A percentile compares a stretch with the other conserved stretches of the same genome.
Conservation (phyloP, 1,140 invertebrate genomes). For the Tetranychus urticae region DNA sequence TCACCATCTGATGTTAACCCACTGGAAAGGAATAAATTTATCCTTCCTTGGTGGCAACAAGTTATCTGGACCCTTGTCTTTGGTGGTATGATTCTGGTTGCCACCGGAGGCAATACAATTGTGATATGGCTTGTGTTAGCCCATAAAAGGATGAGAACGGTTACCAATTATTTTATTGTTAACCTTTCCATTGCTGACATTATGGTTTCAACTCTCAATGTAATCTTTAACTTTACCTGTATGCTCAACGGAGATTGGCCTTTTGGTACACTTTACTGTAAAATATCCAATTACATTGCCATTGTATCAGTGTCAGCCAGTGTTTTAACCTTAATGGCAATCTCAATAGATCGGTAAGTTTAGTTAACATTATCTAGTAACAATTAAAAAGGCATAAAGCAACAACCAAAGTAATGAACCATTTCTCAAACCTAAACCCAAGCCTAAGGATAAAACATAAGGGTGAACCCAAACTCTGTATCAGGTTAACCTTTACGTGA, state of each 20-base stretch:
- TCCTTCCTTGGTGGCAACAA: conserved; percentile 24
- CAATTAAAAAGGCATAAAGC: too few species aligned
- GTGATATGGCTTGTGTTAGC: conserved; percentile 68
- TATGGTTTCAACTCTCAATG: conserved; percentile 23
- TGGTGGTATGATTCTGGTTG: conserved; percentile 40
- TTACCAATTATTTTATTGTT: conserved; percentile 20
- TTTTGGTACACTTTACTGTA: conserved; percentile 59
- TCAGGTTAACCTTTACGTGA: too few species aligned
- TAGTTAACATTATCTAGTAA: not conserved
- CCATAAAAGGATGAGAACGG: conserved; percentile 32
- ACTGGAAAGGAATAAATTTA: too few species aligned
- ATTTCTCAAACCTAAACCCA: too few species aligned
- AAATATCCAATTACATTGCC: conserved; percentile 65
- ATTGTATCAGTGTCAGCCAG: conserved; percentile 62
- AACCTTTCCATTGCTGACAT: conserved; percentile 19
- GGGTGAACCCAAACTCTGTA: too few species aligned
- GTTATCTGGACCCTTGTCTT: conserved; percentile 13
- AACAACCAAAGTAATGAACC: too few species aligned
- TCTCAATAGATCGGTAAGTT: conserved; percentile 15
- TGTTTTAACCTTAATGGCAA: conserved; percentile 26
- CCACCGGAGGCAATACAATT: conserved; percentile 53
- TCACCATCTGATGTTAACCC: too few species aligned
- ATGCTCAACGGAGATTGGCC: conserved; percentile 42
- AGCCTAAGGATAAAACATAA: too few species aligned
- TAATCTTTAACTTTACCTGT: conserved; percentile 24